Evolutionary conservation across 2,113 vertebrate species (phyloP), one percentile per base, ranked within the genome.

Genomic region (Perca schrenkii): DNA sequence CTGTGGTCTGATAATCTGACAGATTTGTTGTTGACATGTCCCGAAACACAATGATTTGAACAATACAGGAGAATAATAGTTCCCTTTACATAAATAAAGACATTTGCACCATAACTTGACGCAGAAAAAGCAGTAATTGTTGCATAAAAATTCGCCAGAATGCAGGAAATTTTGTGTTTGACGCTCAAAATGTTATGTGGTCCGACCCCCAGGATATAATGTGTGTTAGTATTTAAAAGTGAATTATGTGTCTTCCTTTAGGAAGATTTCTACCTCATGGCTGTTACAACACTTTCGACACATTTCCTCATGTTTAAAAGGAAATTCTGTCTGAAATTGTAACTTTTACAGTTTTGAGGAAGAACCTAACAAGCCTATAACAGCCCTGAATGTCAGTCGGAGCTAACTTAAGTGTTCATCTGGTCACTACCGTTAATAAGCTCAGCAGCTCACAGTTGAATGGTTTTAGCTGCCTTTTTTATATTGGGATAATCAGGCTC

Each of bases 341-440:
- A 76, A 80, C 43, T 80, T 76, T 72, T 36, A 34, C 62, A 60
- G 25, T 76, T 22, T 40, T 79, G 61, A 68, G 34, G 22, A 82
- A 52, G 19, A 65, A 58, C 14, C 46, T 85, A 77, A 85, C 49
- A 85, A 80, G 63, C 34, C 19, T 58, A 54, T 58, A 70, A 22
- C 65, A 79, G 70, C 71, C 50, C 22, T 82, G 65, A 73, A 86
- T 67, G 63, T 75, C 84, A 86, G 70, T 21, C 7, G 2, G 46
- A 6, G 74, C 52, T 19, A 69, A 68, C 69, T 74, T n/a, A 57
- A 61, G 40, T 50, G 47, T 72, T 76, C 49, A 72, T 73, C 21
- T 61, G 73, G 56, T 62, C 57, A 53, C 56, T 62, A 10, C 47
- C 25, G 67, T 72, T 81, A 81, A 81, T 86, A 77, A 86, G 62